Evolutionary conservation across 2,797 vertebrate genomes (phyloP), one percentile per base, ranked within the genome.

Genomic region (Dicrostonyx torquatus): DNA sequence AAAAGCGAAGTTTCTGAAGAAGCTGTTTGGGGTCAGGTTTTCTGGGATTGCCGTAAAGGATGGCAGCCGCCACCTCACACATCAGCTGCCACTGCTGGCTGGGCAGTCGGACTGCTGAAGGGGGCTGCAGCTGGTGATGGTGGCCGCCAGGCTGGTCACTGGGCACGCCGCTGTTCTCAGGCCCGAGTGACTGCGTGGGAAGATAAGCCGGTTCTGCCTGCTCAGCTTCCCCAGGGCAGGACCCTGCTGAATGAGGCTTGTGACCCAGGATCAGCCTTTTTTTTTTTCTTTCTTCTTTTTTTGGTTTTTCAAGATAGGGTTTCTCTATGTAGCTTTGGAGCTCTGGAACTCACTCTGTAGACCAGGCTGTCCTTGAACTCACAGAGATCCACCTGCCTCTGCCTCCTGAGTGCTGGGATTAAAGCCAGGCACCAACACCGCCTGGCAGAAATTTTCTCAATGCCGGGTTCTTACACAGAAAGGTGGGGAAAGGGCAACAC

Each of bases 1-100:
- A 93, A 87, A 87, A 85, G 15, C 29, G 37, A 78, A 76, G 10
- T 89, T 87, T 93, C 26, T 76, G 66, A 85, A 87, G 60, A 87
- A 50, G 37, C 68, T 73, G 94, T 88, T 93, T 70, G 73, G 89
- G 37, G 40, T 12, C 60, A 24, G 22, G 12, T 87, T 72, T 95
- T 72, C 24, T 85, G 55, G 90, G 62, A 58, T 34, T 34, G 62
- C 26, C 45, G 48, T 24, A 31, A 43, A 24, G 29, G 60, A n/a
- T 18, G 34, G 40, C 37, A 45, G 79, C 29, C n/a, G 73, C 29
- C 34, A 58, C 60, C 12, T 94, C 83, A 76, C 37, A 72, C 76
- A 45, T 48, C 87, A 60, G 24, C 53, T 75, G n/a, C 72, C 37
- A 11, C 48, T 50, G 31, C 18, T 26, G 55, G 55, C n/a, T 62